Base-by-base conservation (phyloP, 1,140 invertebrate genomes). In the Scaptomyza hsui region DNA sequence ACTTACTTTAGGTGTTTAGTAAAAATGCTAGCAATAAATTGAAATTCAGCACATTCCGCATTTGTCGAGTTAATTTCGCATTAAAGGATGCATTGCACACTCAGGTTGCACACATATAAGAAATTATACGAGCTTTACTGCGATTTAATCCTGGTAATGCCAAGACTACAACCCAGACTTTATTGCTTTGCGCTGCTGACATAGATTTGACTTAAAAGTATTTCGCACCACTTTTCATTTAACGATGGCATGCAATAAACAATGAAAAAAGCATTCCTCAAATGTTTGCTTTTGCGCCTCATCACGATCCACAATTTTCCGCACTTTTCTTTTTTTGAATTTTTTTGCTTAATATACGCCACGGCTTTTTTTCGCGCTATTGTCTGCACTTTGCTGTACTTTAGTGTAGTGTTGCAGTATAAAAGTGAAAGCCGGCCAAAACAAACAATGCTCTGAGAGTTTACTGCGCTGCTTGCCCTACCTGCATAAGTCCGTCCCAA, bases 191-290 rank as follows among this genome's bases (percentile, higher is more conserved):
- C 39, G 63, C 59, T 76, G 67, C 76, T 85, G 80, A 77, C 76
- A 85, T 80, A 77, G 81, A 86, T 86, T 85, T 44, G 16, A 53
- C 37, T 74, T 75, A 80, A 86, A 86, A 86, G 86, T 77, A 86
- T 77, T 80, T 85, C 57, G 69, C 73, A 80, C 73, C 73, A 85
- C 72, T 85, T 86, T 80, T 80, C 73, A 52, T 67, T 86, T 85
- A 56, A 86, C 64, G 80, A 71, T 49, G 81, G 73, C 81, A 71
- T 62, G 76, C 81, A 86, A 86, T 80, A 56, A 76, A 85, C 73
- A 61, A 48, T 57, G 60, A 39, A 12, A 29, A 19, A 41, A 21
- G 61, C 32, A 73, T 69, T 69, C 51, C 37, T 79, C 51, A 75
- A 85, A 83, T 77, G 53, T 73, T 75, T 73, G 39, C 55, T 48